These are phyloP conservation scores for Crenichthys baileyi DNA, from an alignment of 2,797 vertebrate species.

Conservation along the genomic window DNA sequence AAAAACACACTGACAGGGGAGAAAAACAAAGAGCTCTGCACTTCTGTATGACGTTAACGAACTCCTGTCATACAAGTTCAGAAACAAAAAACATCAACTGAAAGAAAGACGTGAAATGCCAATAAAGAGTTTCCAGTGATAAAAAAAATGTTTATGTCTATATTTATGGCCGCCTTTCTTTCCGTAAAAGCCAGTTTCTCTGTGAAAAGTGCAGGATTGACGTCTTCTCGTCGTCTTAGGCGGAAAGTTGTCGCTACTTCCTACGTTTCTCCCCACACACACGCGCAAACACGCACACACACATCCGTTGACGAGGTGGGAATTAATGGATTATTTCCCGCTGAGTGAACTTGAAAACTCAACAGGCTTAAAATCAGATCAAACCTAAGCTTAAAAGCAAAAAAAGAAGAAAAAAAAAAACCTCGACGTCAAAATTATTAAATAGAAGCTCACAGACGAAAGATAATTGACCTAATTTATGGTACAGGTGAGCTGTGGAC, in stretches of 20 bases:
- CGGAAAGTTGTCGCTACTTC: constrained; percentile 63
- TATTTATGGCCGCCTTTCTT: neutral
- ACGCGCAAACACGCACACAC: neutral
- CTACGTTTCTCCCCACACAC: constrained; percentile 54
- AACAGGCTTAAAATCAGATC: neutral
- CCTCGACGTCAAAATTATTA: neutral
- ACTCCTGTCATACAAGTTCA: constrained; percentile 22
- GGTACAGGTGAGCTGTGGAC: neutral
- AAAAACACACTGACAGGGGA: constrained; percentile 1
- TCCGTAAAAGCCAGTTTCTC: constrained; percentile 5
- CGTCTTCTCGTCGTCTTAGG: constrained; percentile 31
- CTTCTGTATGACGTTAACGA: neutral
- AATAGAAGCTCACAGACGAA: neutral
- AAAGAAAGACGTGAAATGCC: neutral
- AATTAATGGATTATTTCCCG: constrained; percentile 6
- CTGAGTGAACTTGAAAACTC: neutral
- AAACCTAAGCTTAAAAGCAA: neutral
- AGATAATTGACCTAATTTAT: constrained; percentile 16
- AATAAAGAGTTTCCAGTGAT: fast-evolving
- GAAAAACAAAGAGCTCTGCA: neutral
- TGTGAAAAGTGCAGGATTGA: neutral
- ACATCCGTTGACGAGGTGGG: constrained; percentile 15
- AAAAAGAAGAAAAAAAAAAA: neutral
- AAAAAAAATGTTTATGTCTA: neutral
- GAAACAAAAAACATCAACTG: constrained; percentile 41